phyloP scores from a whole-genome alignment of 2,888 invertebrate genomes.

The Tortricodes alternella region DNA sequence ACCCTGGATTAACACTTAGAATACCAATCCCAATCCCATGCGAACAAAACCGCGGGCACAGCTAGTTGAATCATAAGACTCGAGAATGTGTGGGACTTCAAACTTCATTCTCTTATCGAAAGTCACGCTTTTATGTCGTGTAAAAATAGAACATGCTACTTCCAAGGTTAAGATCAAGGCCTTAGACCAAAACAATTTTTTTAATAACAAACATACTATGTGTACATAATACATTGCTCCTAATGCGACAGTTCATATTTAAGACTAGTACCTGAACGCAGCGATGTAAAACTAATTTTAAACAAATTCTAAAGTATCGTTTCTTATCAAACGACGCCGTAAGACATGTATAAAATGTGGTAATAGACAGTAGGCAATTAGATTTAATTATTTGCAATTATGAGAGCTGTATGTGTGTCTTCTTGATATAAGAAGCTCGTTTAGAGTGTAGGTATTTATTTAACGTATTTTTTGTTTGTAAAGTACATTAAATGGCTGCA shows the following conservation, averaged over 20 bases:
- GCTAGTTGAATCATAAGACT: background rate
- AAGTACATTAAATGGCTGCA: too few relatives aligned
- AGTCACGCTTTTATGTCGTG: slow-evolving; percentile 13
- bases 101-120: too few relatives aligned
- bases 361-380: slow-evolving; percentile 11
- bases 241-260: background rate
- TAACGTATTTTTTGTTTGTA: background rate
- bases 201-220: background rate
- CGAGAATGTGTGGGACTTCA: background rate
- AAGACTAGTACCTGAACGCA: background rate
- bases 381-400: slow-evolving; percentile 24
- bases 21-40: too few relatives aligned
- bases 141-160: slow-evolving; percentile 7
- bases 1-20: too few relatives aligned
- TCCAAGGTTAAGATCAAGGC: slow-evolving; percentile 27
- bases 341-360: slow-evolving; percentile 1
- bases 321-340: slow-evolving; percentile 1
- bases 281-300: slow-evolving; percentile 1
- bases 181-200: background rate
- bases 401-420: slow-evolving; percentile 14
- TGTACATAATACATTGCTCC: background rate
- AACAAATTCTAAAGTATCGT: background rate
- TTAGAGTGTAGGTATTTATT: background rate
- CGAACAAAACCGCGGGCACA: too few relatives aligned
- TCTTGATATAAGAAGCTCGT: slow-evolving; percentile 8